Evolutionary conservation across 2,888 invertebrate genomes (phyloP), one percentile per base, ranked within the genome.

Genomic region (Dexiosoma caninum): DNA sequence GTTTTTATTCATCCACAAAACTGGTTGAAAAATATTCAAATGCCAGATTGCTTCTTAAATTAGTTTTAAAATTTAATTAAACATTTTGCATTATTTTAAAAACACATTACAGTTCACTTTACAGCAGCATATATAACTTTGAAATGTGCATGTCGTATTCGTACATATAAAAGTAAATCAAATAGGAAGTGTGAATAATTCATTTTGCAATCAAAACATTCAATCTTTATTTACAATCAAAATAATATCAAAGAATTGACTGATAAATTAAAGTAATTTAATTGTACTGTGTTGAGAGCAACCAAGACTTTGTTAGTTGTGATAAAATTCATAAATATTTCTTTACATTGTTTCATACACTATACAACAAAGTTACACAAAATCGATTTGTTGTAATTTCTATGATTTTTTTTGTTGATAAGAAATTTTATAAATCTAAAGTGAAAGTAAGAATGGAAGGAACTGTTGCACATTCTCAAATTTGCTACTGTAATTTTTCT

Each of bases 391-490:
- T 27, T 44, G 14, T 40, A 40, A 23, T 59, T 27, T 59, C 8
- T 59, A 9, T 19, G 19, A 53, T 53, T 30, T 30, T 1, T n/a
- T n/a, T n/a, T n/a, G n/a, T n/a, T 4, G 14, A n/a, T n/a, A 6
- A 59, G 23, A n/a, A 59, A 21, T 12, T 19, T 37, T 0, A 0
- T 8, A 57, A 35, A 69, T 42, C n/a, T 6, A 32, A 14, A 32
- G 14, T 7, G 14, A 32, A 69, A 27, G 10, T 35, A 37, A 46
- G 8, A 49, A 16, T 21, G 37, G 35, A 37, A 55, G 30, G 21
- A 55, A 37, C 16, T 46, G 12, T 59, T 19, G 27, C 30, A 60
- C 37, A 60, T 60, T 71, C 49, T 14, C 49, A 71, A 51, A 51
- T 60, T 9, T 30, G 9, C 9, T 71, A 14, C 8, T n/a, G n/a